Evolutionary conservation across 1,140 invertebrate species (phyloP).

Genomic region (Lordiphosa mommai): DNA sequence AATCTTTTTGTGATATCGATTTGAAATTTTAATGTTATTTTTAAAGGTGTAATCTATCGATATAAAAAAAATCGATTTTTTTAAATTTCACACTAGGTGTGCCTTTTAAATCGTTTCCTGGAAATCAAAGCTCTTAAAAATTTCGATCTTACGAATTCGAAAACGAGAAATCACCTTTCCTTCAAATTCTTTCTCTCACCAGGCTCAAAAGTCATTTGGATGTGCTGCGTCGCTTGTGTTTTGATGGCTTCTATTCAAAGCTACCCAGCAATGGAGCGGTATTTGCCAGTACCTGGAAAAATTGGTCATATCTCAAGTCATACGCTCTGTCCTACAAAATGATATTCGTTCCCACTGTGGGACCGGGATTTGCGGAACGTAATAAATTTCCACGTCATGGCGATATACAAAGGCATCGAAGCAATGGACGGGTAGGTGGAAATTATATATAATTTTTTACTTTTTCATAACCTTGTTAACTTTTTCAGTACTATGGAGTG

Average conservation of each 20-base stretch:
- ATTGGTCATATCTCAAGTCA: slow-evolving; percentile 82
- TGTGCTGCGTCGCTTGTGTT: slow-evolving; percentile 80
- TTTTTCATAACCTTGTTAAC: neutral
- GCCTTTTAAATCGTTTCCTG: too few species aligned
- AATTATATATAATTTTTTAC: neutral
- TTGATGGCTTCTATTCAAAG: slow-evolving; percentile 85
- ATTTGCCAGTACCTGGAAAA: slow-evolving; percentile 84
- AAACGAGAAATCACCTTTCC: too few species aligned
- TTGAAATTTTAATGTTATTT: too few species aligned
- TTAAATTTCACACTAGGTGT: too few species aligned
- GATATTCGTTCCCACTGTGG: slow-evolving; percentile 83
- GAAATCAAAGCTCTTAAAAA: too few species aligned
- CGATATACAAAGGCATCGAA: slow-evolving; percentile 81
- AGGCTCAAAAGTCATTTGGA: slow-evolving; percentile 77
- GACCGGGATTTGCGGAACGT: slow-evolving; percentile 83
- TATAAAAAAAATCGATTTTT: too few species aligned
- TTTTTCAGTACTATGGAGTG: slow-evolving; percentile 81
- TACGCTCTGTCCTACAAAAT: slow-evolving; percentile 82
- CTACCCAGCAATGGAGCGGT: slow-evolving; percentile 83
- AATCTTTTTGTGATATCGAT: too few species aligned
- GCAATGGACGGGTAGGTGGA: slow-evolving; percentile 80
- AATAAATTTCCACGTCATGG: slow-evolving; percentile 82
- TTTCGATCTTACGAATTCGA: too few species aligned
- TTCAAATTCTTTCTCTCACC: neutral
- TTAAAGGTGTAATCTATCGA: too few species aligned